Conservation (phyloP, 2,797 vertebrate genomes). For the Ciconia nigra region DNA sequence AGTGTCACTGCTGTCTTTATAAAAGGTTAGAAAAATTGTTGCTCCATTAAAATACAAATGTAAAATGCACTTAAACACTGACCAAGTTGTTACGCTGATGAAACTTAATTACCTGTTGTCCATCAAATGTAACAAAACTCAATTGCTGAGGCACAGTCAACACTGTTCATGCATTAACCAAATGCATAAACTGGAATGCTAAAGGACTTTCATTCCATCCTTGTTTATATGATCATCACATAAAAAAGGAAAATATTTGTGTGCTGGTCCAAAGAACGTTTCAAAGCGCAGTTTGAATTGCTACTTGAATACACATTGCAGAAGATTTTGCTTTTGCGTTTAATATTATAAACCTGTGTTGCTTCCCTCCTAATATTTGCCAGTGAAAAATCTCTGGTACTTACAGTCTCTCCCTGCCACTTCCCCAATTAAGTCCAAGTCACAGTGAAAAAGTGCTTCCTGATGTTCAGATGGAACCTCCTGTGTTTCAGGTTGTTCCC, state of each 20-base stretch:
- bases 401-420: background rate
- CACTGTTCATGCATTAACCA: background rate
- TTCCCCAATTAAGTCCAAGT: background rate
- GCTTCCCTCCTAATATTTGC: background rate
- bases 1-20: background rate
- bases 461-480: background rate
- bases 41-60: background rate
- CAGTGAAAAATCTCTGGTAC: background rate
- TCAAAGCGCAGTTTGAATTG: background rate
- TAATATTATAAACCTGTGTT: background rate
- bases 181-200: background rate
- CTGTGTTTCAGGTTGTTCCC: background rate
- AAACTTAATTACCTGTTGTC: constrained; percentile 55
- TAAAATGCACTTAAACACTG: background rate
- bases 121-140: background rate
- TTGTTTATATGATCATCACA: background rate
- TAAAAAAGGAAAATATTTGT: background rate
- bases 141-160: background rate
- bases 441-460: background rate
- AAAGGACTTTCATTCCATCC: background rate
- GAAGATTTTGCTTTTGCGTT: background rate
- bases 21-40: constrained; percentile 4
- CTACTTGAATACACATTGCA: background rate
- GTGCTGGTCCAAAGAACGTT: background rate
- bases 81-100: background rate